Evolutionary conservation across 2,888 invertebrate species (phyloP).

Genomic region (Candidula unifasciata): DNA sequence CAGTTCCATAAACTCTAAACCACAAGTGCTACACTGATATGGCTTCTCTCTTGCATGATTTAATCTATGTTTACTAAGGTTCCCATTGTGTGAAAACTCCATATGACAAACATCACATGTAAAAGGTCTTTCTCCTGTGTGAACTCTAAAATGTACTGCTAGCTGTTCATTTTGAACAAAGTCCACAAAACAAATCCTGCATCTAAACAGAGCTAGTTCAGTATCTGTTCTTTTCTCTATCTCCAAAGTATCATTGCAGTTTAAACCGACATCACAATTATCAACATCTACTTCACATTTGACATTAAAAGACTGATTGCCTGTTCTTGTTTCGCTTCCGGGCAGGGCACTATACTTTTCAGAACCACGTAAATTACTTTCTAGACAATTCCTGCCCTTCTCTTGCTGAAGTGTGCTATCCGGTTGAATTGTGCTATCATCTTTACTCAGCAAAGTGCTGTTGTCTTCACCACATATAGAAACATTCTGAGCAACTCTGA

Average conservation of each 20-base stretch:
- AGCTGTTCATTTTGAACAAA: conserved; percentile 18
- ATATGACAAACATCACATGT: conserved; percentile 21
- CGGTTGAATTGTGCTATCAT: too few species aligned
- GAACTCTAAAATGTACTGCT: background rate
- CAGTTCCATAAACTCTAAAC: background rate
- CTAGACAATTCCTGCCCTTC: too few species aligned
- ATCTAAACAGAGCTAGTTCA: conserved; percentile 45
- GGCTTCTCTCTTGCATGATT: conserved; percentile 4
- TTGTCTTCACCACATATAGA: too few species aligned
- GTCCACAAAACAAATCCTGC: conserved; percentile 1
- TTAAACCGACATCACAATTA: conserved; percentile 42
- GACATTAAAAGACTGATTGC: too few species aligned
- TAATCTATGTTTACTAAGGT: background rate
- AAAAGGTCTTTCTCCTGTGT: background rate
- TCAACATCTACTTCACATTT: conserved; percentile 18
- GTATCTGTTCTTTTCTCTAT: conserved; percentile 46
- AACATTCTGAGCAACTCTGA: too few species aligned
- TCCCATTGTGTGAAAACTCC: background rate
- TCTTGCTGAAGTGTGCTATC: too few species aligned
- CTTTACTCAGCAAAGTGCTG: too few species aligned
- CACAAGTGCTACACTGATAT: conserved; percentile 16
- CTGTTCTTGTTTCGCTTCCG: too few species aligned
- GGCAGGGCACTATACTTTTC: too few species aligned
- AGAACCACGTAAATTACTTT: too few species aligned
- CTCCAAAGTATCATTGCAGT: conserved; percentile 44